A percentile compares a stretch with the other conserved stretches of the same genome.
phyloP scores from a whole-genome alignment of 1,140 invertebrate species.

The Anoplolepis gracilipes region DNA sequence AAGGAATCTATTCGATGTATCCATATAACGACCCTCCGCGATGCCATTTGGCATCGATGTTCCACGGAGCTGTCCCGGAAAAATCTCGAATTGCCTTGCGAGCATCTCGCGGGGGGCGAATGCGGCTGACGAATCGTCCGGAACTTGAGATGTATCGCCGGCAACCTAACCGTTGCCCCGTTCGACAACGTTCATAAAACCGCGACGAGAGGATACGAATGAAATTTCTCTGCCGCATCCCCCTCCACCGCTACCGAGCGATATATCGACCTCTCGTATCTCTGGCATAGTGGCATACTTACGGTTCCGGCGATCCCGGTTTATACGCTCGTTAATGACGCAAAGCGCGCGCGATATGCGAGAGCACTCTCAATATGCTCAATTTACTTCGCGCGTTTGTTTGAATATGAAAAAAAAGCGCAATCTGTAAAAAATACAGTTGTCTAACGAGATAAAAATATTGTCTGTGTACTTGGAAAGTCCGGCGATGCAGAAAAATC shows the following conservation, averaged over 20 bases:
- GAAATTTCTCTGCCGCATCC: background rate
- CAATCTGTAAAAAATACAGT: background rate
- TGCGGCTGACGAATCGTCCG: conserved; percentile 20
- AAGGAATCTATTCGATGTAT: background rate
- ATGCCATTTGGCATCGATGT: conserved; percentile 37
- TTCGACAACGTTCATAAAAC: conserved; percentile 6
- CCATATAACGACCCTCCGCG: background rate
- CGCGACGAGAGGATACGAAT: conserved; percentile 21
- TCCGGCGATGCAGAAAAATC: background rate
- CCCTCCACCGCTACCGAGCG: background rate
- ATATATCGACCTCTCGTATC: conserved; percentile 58
- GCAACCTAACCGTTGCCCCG: conserved; percentile 29
- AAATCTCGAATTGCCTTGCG: background rate
- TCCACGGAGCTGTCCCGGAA: background rate
- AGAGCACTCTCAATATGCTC: conserved; percentile 33
- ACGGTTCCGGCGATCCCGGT: conserved; percentile 41
- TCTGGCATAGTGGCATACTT: conserved; percentile 56
- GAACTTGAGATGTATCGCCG: conserved; percentile 6
- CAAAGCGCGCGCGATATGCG: background rate
- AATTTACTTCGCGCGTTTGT: conserved; percentile 31
- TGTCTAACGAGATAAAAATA: background rate
- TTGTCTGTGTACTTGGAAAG: no score
- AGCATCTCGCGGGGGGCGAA: background rate
- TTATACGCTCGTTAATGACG: conserved; percentile 40
- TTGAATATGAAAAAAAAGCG: background rate